These are phyloP conservation scores for Scomber scombrus DNA, from an alignment of 2,113 vertebrate species.

Conservation along the genomic window DNA sequence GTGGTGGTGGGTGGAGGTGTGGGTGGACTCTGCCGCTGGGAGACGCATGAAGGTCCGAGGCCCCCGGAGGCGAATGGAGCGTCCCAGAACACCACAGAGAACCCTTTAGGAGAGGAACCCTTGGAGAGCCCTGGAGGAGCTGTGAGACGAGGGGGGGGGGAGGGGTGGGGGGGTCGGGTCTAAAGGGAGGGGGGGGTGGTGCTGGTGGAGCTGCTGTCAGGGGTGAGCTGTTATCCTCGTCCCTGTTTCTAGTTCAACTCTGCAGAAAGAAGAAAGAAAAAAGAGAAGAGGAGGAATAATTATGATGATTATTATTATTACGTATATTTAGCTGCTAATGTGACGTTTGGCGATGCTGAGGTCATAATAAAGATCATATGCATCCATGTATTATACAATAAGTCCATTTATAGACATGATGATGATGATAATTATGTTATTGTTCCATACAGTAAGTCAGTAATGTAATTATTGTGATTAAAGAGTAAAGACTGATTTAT, in stretches of 20 bases:
- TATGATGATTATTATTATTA: too few relatives aligned
- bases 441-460: too few relatives aligned
- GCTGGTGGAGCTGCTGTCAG: background rate
- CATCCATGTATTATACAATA: too few relatives aligned
- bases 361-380: too few relatives aligned
- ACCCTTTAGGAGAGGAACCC: constrained; percentile 38
- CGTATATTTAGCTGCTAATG: too few relatives aligned
- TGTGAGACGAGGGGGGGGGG: constrained; percentile 13
- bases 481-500: too few relatives aligned
- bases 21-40: constrained; percentile 76
- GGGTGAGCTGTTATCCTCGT: background rate
- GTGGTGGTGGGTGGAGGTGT: constrained; percentile 65
- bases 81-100: constrained; percentile 59
- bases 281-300: background rate
- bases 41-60: constrained; percentile 86
- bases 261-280: constrained; percentile 34
- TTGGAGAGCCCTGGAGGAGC: constrained; percentile 46
- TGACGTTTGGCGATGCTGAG: fast-evolving
- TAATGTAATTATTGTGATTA: too few relatives aligned
- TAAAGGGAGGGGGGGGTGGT: background rate
- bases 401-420: too few relatives aligned
- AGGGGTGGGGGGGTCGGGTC: background rate
- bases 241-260: constrained; percentile 8
- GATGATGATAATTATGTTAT: too few relatives aligned
- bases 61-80: constrained; percentile 51